A percentile compares a stretch with the other conserved stretches of the same genome.
Evolutionary conservation across 2,888 invertebrate genomes (phyloP).

Genomic region (Lycocerus yunnanus): DNA sequence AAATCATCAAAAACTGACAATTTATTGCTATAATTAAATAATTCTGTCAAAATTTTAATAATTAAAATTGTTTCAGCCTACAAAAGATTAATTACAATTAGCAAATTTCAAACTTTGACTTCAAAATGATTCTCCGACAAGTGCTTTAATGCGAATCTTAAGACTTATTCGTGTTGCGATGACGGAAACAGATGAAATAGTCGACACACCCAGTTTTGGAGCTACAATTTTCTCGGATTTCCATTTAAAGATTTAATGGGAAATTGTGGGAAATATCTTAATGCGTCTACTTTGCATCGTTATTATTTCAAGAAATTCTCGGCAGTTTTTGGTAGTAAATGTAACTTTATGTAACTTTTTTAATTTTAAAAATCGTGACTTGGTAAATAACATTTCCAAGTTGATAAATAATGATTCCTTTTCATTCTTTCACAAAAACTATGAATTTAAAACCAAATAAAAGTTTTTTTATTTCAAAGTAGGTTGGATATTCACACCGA

Average conservation of each 20-base stretch:
- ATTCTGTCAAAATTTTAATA: neutral
- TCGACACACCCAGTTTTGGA: slow-evolving; percentile 15
- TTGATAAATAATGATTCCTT: neutral
- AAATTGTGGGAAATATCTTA: slow-evolving; percentile 12
- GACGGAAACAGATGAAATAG: slow-evolving; percentile 38
- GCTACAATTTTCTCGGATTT: slow-evolving; percentile 15
- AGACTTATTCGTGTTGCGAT: slow-evolving; percentile 34
- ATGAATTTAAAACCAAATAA: slow-evolving; percentile 6
- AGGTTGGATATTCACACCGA: slow-evolving; percentile 18
- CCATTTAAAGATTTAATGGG: slow-evolving; percentile 17
- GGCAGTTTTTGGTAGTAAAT: neutral
- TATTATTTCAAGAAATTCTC: neutral
- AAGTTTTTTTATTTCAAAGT: slow-evolving; percentile 6
- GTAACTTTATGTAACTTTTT: neutral
- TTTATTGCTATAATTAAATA: neutral
- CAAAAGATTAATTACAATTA: slow-evolving; percentile 36
- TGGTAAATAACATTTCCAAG: neutral
- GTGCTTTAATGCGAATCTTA: slow-evolving; percentile 38
- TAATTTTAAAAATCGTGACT: neutral
- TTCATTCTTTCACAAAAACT: neutral
- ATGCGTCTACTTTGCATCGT: slow-evolving; percentile 6
- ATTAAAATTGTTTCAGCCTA: slow-evolving; percentile 13
- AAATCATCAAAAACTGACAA: neutral
- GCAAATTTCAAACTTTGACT: slow-evolving; percentile 35
- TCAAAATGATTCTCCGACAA: slow-evolving; percentile 36